Base-by-base conservation (phyloP, 2,888 invertebrate species). In the Xestia xanthographa region DNA sequence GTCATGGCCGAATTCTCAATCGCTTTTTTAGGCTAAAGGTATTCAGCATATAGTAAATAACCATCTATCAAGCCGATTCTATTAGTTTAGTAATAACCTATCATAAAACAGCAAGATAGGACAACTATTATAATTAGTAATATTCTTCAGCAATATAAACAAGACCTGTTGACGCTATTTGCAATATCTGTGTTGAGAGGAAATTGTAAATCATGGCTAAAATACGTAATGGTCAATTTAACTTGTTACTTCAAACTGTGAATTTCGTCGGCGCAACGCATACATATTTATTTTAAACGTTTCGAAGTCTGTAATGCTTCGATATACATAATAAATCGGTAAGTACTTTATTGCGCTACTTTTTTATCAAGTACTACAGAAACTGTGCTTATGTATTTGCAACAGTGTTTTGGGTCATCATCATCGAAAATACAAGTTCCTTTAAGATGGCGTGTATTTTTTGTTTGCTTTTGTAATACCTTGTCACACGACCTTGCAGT, bases 121-220 rank as follows among this genome's bases (percentile, higher is more conserved):
- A 65, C 17, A 50, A 41, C n/a, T 53, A 56, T 34, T 58, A 60
- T 56, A 34, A n/a, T 60, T 48, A 34, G 63, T 53, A 60, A 60
- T n/a, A 75, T 29, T 58, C 43, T 50, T 14, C 50, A 43, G 29
- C n/a, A 22, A 71, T 71, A 38, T 71, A 5, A 67, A 26, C 43
- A 5, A 34, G 38, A 9, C 17, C 6, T 66, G 34, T 66, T 58
- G 20, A n/a, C 6, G 43, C 43, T 62, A 45, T 69, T n/a, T 12
- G 22, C 22, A 66, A 41, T 34, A 62, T 67, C 34, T n/a, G 53
- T 65, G 67, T 80, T 68, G 75, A 43, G 69, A 84, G 72, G 74
- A 60, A 65, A 83, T 75, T n/a, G 66, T 80, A 83, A 75, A 58
- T 83, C 83, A 79, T 62, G 45, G 60, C n/a, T 62, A 75, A 86